Conservation (phyloP, 2,888 invertebrate genomes). For the Oscheius sp. region DNA sequence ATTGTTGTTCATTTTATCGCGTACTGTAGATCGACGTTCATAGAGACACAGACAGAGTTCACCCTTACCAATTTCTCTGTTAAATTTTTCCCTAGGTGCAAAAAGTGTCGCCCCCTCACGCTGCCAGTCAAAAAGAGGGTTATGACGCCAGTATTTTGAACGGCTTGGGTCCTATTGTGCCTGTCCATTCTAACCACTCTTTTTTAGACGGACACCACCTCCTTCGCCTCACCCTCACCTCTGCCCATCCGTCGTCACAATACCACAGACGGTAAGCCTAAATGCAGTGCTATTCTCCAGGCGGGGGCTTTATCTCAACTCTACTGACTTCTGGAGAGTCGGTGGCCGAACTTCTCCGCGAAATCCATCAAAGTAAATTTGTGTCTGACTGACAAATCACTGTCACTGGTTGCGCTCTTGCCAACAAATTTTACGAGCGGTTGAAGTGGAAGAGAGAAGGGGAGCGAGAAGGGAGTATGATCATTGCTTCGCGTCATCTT, state of each 20-base stretch:
- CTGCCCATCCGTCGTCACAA: constrained; percentile 21
- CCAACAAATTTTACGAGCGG: not conserved
- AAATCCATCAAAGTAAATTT: constrained; percentile 8
- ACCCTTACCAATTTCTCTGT: too few relatives aligned
- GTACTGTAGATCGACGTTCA: too few relatives aligned
- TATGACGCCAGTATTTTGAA: constrained; percentile 15
- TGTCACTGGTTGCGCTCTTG: too few relatives aligned
- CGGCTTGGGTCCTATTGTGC: not conserved
- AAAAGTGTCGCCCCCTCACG: too few relatives aligned
- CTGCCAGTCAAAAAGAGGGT: not conserved
- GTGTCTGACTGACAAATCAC: too few relatives aligned
- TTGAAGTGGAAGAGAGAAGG: too few relatives aligned
- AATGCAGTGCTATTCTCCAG: constrained; percentile 20
- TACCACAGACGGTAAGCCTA: constrained; percentile 7
- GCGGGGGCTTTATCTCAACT: not conserved
- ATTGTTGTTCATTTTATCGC: too few relatives aligned
- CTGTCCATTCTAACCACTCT: not conserved
- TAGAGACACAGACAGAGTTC: too few relatives aligned
- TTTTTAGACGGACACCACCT: constrained; percentile 21
- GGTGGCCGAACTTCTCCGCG: constrained; percentile 2
- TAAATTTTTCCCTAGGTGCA: too few relatives aligned
- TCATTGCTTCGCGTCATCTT: too few relatives aligned
- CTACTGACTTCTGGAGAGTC: constrained; percentile 7
- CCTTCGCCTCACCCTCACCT: constrained; percentile 23
- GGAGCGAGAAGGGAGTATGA: too few relatives aligned